phyloP scores from a whole-genome alignment of 2,888 invertebrate species.

The Pasiphila rectangulata region DNA sequence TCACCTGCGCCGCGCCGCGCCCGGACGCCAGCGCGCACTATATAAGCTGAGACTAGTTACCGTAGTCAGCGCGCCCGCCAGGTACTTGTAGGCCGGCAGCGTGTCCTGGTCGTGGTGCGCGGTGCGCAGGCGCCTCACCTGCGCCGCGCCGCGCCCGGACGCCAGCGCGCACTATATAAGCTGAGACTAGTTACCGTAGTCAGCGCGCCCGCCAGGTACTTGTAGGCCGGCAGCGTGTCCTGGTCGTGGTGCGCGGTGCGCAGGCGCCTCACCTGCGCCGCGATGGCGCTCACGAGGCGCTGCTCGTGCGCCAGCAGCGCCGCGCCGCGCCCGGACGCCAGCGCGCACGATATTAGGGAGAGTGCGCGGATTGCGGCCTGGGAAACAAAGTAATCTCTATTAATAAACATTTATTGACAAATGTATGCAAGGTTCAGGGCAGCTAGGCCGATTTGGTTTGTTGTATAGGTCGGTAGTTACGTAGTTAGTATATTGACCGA shows the following conservation, averaged over 20 bases:
- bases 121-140: slow-evolving; percentile 80
- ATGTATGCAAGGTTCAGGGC: too few relatives aligned
- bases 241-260: slow-evolving; percentile 43
- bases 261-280: slow-evolving; percentile 83
- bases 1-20: too few relatives aligned
- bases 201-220: slow-evolving; percentile 64
- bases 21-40: too few relatives aligned
- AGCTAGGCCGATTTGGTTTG: too few relatives aligned
- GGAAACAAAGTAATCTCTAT: too few relatives aligned
- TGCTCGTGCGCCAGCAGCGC: slow-evolving; percentile 82
- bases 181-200: too few relatives aligned
- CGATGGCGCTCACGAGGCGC: slow-evolving; percentile 83
- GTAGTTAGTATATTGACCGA: too few relatives aligned
- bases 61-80: too few relatives aligned
- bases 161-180: too few relatives aligned
- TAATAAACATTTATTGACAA: too few relatives aligned
- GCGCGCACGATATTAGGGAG: slow-evolving; percentile 85
- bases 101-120: slow-evolving; percentile 44
- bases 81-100: slow-evolving; percentile 67
- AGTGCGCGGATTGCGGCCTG: slow-evolving; percentile 82
- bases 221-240: slow-evolving; percentile 65
- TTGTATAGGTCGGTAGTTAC: too few relatives aligned
- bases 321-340: slow-evolving; percentile 75
- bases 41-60: too few relatives aligned
- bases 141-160: slow-evolving; percentile 77